Evolutionary conservation across 2,797 vertebrate genomes (phyloP).

Genomic region (Toxotes lorentzi): DNA sequence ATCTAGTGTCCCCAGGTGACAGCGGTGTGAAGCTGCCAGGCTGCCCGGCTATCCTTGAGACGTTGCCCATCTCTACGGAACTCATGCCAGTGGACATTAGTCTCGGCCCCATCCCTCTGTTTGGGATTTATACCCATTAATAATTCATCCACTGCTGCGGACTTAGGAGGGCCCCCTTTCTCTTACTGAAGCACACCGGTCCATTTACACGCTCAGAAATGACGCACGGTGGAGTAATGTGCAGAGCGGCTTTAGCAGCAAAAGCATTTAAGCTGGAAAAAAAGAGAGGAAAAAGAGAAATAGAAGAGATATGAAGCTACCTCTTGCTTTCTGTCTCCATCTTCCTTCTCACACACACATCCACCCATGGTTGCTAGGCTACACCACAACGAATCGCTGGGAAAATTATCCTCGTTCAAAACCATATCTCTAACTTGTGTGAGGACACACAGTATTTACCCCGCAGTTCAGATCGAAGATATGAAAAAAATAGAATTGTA

Average conservation of each 20-base stretch:
- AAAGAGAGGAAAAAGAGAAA: constrained; percentile 48
- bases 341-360: constrained; percentile 24
- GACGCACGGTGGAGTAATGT: constrained; percentile 58
- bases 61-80: constrained; percentile 70
- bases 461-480: constrained; percentile 63
- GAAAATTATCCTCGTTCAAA: constrained; percentile 70
- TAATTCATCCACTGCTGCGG: constrained; percentile 80
- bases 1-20: constrained; percentile 69
- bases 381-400: constrained; percentile 72
- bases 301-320: constrained; percentile 43
- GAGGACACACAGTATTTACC: constrained; percentile 66
- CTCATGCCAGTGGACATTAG: constrained; percentile 82
- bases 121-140: constrained; percentile 83
- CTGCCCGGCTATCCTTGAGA: constrained; percentile 74
- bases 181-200: constrained; percentile 53
- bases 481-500: constrained; percentile 55
- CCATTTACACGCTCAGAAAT: constrained; percentile 67
- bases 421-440: constrained; percentile 59
- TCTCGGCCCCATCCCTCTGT: constrained; percentile 79
- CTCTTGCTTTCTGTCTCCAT: constrained; percentile 42
- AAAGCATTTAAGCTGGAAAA: constrained; percentile 51
- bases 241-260: constrained; percentile 56
- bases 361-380: constrained; percentile 68
- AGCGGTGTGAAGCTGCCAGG: constrained; percentile 57
- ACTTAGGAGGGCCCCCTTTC: constrained; percentile 67